A percentile compares a stretch with the other conserved stretches of the same genome.
These are phyloP conservation scores for Caloenas nicobarica DNA, from an alignment of 2,113 vertebrate species.

Conservation along the genomic window DNA sequence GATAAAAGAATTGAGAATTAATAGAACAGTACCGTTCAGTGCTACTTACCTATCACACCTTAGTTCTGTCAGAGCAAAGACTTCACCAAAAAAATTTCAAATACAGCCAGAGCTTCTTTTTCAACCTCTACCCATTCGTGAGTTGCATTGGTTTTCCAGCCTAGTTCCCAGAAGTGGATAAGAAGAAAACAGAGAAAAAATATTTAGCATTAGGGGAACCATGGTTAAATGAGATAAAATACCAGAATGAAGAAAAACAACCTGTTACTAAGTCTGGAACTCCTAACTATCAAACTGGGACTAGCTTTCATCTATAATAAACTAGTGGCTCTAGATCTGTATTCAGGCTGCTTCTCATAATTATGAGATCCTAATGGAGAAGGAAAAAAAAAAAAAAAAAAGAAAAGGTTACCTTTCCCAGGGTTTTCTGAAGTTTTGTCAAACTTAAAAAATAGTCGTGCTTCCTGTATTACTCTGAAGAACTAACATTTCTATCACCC, in stretches of 20 bases:
- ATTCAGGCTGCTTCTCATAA: not conserved
- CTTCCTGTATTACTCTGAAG: not conserved
- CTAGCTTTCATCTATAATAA: not conserved
- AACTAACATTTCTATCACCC: not conserved
- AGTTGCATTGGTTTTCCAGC: accelerated
- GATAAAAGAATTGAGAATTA: not conserved
- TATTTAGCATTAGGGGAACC: not conserved
- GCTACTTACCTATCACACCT: not conserved
- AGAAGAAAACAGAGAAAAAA: not conserved
- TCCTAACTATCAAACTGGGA: not conserved
- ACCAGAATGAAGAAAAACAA: not conserved
- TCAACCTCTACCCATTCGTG: not conserved
- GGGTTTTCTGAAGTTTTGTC: not conserved
- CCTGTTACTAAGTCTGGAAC: not conserved
- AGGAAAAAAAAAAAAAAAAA: not conserved
- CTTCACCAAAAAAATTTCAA: not conserved
- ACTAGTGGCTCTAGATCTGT: not conserved
- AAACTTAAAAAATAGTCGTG: not conserved
- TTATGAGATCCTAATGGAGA: not conserved
- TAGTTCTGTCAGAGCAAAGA: not conserved
- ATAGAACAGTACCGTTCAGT: not conserved
- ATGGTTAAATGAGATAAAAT: not conserved
- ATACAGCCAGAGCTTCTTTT: not conserved
- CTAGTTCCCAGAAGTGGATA: not conserved
- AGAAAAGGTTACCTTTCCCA: not conserved